phyloP scores from a whole-genome alignment of 2,113 vertebrate genomes.

The Coryphaenoides rupestris region DNA sequence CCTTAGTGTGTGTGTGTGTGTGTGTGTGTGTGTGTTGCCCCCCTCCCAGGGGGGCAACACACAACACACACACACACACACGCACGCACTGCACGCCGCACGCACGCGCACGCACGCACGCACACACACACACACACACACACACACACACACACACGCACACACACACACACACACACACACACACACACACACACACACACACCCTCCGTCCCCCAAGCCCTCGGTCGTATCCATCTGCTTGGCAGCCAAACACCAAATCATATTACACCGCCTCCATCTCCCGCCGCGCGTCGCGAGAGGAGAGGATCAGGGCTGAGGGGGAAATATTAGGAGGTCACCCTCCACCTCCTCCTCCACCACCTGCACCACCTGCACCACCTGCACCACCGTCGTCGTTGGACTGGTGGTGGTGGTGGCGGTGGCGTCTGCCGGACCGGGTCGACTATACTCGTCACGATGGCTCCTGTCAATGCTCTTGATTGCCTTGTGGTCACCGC shows the following conservation, averaged over 20 bases:
- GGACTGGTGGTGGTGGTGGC: too few relatives aligned
- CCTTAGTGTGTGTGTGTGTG: too few relatives aligned
- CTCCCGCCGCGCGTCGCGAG: conserved; percentile 27
- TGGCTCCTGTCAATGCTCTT: conserved; percentile 9
- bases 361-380: too few relatives aligned
- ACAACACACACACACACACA: too few relatives aligned
- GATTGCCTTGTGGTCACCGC: conserved; percentile 26
- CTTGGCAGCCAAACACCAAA: conserved; percentile 44
- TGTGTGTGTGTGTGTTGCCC: conserved; percentile 4
- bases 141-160: too few relatives aligned
- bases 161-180: too few relatives aligned
- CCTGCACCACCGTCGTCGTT: too few relatives aligned
- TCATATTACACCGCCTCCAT: conserved; percentile 36
- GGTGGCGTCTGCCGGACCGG: conserved; percentile 41
- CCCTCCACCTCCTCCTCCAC: conserved; percentile 23
- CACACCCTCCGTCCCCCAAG: conserved; percentile 1
- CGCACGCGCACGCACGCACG: too few relatives aligned
- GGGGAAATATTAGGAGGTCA: conserved; percentile 58
- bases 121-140: too few relatives aligned
- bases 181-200: too few relatives aligned
- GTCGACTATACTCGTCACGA: not conserved
- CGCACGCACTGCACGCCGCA: too few relatives aligned
- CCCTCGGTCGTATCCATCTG: conserved; percentile 33
- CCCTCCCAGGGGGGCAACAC: conserved; percentile 28
- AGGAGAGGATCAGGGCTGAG: conserved; percentile 42